Evolutionary conservation across 2,797 vertebrate species (phyloP).

Genomic region (Pseudomugil gertrudae): DNA sequence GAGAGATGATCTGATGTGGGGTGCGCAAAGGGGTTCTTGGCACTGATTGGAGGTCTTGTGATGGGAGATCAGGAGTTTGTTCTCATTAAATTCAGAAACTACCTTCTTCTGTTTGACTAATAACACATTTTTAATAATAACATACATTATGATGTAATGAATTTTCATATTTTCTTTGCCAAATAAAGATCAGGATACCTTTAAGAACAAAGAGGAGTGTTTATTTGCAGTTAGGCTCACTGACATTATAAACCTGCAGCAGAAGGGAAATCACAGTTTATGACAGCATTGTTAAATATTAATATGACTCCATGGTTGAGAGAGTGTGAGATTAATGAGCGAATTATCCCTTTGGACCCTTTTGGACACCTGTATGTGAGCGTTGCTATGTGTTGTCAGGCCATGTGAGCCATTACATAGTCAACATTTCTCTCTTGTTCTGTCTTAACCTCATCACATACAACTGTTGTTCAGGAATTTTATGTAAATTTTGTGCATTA

Average conservation of each 20-base stretch:
- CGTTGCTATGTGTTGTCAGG: slow-evolving; percentile 21
- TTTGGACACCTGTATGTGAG: slow-evolving; percentile 42
- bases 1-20: slow-evolving; percentile 23
- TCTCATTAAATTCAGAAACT: slow-evolving; percentile 44
- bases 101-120: slow-evolving; percentile 14
- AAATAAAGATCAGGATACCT: neutral
- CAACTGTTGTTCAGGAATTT: neutral
- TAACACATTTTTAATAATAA: slow-evolving; percentile 11
- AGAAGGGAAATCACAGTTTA: slow-evolving; percentile 33
- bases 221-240: neutral
- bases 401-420: no score
- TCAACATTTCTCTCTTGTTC: slow-evolving; percentile 10
- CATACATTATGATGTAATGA: neutral
- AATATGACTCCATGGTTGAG: slow-evolving; percentile 25
- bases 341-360: slow-evolving; percentile 20
- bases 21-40: slow-evolving; percentile 63
- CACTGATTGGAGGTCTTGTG: slow-evolving; percentile 75
- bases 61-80: slow-evolving; percentile 66
- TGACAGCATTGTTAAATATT: slow-evolving; percentile 56
- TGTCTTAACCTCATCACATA: neutral
- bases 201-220: neutral
- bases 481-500: neutral
- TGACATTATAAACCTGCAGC: slow-evolving; percentile 9
- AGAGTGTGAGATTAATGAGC: slow-evolving; percentile 35
- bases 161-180: neutral